Base-by-base conservation (phyloP, 2,113 vertebrate genomes). In the Oreochromis tanganicae region DNA sequence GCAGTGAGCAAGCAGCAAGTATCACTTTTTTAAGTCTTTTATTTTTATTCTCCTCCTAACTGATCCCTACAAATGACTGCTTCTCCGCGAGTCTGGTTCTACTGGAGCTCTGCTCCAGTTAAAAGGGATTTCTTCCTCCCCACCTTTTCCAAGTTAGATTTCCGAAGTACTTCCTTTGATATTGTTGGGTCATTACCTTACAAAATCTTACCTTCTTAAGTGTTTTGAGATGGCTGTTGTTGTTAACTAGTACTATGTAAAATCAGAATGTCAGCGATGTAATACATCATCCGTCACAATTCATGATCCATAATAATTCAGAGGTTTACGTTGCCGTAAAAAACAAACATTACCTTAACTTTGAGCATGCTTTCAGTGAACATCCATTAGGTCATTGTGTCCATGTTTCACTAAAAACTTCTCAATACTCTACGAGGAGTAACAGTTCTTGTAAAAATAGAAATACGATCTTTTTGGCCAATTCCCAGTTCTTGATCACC, bases 321-420 rank as follows among this genome's bases (percentile, higher is more conserved):
- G 12, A 75, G 41, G 68, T 75, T 66, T 66, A 38, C 1, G 5
- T 17, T 75, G 14, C 41, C 0, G 2, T 48, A 29, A 73, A 27
- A 46, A 46, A 73, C 8, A 46, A 48, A 0, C 24, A 27, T 46
- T 46, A 75, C 1, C 9, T 48, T 29, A 11, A 75, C 1, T 46
- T 27, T 17, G 41, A 75, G 24, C 68, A 75, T 17, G 6, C 21
- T 19, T 29, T 75, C 13, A 27, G 24, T 19, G 21, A 29, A 29
- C 9, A 75, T 17, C 14, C 13, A 46, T 73, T 73, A 68, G 34
- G 61, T 38, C 19, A 66, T 38, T 46, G n/a, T 27, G 66, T 17
- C 12, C 3, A 46, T 10, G 38, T 73, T 73, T 73, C 0, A 27
- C 2, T 17, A 27, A 73, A 73, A 46, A 0, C 59, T 0, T 3